phyloP scores from a whole-genome alignment of 2,888 invertebrate genomes.

The Thereva nobilitata region DNA sequence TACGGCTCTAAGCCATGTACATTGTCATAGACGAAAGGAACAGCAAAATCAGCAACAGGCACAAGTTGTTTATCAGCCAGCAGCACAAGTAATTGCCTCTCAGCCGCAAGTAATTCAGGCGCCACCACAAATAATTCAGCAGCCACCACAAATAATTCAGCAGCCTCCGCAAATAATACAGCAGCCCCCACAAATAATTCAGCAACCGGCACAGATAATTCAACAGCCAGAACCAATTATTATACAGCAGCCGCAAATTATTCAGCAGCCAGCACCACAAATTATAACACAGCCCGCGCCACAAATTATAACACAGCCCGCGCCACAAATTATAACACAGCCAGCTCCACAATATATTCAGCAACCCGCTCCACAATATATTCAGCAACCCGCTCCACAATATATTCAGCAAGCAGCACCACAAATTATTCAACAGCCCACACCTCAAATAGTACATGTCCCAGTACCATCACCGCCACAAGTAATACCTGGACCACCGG shows the following conservation, averaged over 20 bases:
- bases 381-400: not conserved
- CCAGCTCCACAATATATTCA: slow-evolving; percentile 15
- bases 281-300: slow-evolving; percentile 13
- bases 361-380: slow-evolving; percentile 6
- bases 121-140: not conserved
- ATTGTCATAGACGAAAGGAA: slow-evolving; percentile 10
- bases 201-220: slow-evolving; percentile 7
- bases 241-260: slow-evolving; percentile 5
- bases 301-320: not conserved
- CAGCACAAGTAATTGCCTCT: no score
- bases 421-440: slow-evolving; percentile 9
- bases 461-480: slow-evolving; percentile 24
- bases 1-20: not conserved
- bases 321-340: not conserved
- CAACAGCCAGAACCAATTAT: slow-evolving; percentile 2
- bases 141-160: slow-evolving; percentile 1
- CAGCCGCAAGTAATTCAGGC: slow-evolving; percentile 11
- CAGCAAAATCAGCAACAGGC: slow-evolving; percentile 4
- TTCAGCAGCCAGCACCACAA: slow-evolving; percentile 2
- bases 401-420: not conserved
- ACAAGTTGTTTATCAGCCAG: slow-evolving; percentile 16
- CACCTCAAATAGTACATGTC: slow-evolving; percentile 15
- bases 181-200: slow-evolving; percentile 12
- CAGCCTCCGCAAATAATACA: slow-evolving; percentile 2
- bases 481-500: slow-evolving; percentile 56